Evolutionary conservation across 2,888 invertebrate genomes (phyloP).

Genomic region (Cephalotes varians): DNA sequence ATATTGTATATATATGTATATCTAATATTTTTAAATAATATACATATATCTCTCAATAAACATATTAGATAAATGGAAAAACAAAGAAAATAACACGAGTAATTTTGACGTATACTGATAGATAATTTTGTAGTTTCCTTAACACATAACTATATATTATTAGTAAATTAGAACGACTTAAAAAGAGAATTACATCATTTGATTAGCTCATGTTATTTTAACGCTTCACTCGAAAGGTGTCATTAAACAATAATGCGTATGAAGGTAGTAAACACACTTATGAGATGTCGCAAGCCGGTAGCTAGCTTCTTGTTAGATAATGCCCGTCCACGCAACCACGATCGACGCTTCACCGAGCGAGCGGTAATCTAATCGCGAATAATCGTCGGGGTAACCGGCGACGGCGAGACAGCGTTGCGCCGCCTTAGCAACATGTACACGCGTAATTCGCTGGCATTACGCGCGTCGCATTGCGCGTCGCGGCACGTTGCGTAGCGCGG

Average conservation of each 20-base stretch:
- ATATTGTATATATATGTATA: not conserved
- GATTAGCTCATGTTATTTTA: not conserved
- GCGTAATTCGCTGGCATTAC: conserved; percentile 50
- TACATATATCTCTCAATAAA: not conserved
- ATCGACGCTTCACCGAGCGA: conserved; percentile 21
- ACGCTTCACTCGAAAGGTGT: not conserved
- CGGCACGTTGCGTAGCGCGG: not conserved
- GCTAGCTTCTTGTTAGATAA: conserved; percentile 51
- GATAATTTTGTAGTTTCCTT: not conserved
- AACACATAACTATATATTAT: not conserved
- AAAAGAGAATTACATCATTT: not conserved
- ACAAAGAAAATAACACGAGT: no score
- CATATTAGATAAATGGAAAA: not conserved
- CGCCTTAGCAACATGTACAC: not conserved
- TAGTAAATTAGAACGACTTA: not conserved
- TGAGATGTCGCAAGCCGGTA: conserved; percentile 13
- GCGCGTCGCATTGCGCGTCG: conserved; percentile 10
- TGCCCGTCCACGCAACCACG: conserved; percentile 27
- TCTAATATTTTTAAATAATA: not conserved
- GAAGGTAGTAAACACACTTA: conserved; percentile 1
- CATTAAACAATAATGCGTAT: not conserved
- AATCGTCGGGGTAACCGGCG: conserved; percentile 36
- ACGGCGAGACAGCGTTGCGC: conserved; percentile 49
- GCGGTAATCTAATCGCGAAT: conserved; percentile 52
- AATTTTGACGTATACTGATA: not conserved